A percentile compares a stretch with the other conserved stretches of the same genome.
These are phyloP conservation scores for Trachelus troglodyta DNA, from an alignment of 2,888 invertebrate genomes.

Conservation along the genomic window DNA sequence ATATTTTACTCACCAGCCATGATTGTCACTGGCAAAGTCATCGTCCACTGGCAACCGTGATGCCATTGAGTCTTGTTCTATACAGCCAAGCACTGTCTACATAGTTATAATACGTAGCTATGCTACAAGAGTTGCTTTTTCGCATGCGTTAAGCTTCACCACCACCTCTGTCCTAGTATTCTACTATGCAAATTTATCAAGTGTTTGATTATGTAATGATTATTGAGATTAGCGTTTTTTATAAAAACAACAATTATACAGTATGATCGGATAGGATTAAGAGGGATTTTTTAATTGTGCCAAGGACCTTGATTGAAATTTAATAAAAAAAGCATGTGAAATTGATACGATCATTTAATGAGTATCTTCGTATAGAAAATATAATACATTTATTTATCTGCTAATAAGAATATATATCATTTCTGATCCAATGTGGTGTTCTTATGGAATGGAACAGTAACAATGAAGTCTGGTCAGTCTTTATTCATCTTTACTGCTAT, in stretches of 20 bases:
- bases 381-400: not conserved
- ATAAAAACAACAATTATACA: not conserved
- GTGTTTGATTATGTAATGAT: not conserved
- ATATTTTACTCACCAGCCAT: constrained; percentile 61
- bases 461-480: not conserved
- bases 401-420: not conserved
- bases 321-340: not conserved
- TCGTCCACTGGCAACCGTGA: constrained; percentile 41
- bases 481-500: not conserved
- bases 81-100: not conserved
- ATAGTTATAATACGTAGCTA: not conserved
- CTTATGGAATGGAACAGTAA: not conserved
- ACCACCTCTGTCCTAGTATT: not conserved
- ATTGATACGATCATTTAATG: not conserved
- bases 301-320: not conserved
- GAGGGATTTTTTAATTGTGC: not conserved
- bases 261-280: not conserved
- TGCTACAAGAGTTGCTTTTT: not conserved
- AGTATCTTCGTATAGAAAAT: not conserved
- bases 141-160: constrained; percentile 1
- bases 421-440: not conserved
- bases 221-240: not conserved
- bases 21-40: constrained; percentile 60
- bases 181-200: not conserved
- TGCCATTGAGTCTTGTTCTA: not conserved